Base-by-base conservation (phyloP, 2,797 vertebrate genomes). In the Anguilla obscura region DNA sequence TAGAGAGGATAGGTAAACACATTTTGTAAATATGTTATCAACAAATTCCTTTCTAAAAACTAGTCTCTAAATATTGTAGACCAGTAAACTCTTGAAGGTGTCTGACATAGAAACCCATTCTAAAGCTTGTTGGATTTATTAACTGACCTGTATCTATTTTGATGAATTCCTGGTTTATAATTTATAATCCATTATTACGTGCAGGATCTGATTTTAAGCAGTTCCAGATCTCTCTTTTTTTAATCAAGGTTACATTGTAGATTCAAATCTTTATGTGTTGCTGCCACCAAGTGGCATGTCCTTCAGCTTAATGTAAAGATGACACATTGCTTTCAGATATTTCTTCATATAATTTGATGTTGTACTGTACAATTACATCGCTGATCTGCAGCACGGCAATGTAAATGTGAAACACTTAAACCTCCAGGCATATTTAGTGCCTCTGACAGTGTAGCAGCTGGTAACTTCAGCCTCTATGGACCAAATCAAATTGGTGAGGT, bases 241-340 rank as follows among this genome's bases (percentile, higher is more conserved):
- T 45, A 45, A 86, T 30, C 21, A n/a, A 54, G 30, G 12, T 48
- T 30, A 40, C 27, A 30, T 18, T 36, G 14, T 56, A 33, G 16
- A 16, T 82, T 79, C 33, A 33, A 87, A 82, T 21, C 30, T 27
- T 14, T 82, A 87, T 56, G 76, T 87, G 76, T 63, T 87, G 56
- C 86, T 82, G 86, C 86, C 86, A 87, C 71, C 86, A 58, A 27
- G 86, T 87, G 86, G 86, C 58, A 18, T 10, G 21, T 60, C 27
- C 27, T 54, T 56, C 4, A 21, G 36, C 74, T 79, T 40, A 24
- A 18, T 21, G 33, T 18, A 8, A 27, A 82, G 45, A 9, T n/a
- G 24, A 50, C 45, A 50, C 45, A 40, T 76, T 40, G 74, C 36
- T 40, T 21, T 36, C 33, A 40, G 12, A 14, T 24, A 50, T 12